These are phyloP conservation scores for Ceratotherium simum DNA, from an alignment of 2,113 vertebrate species.

Conservation along the genomic window DNA sequence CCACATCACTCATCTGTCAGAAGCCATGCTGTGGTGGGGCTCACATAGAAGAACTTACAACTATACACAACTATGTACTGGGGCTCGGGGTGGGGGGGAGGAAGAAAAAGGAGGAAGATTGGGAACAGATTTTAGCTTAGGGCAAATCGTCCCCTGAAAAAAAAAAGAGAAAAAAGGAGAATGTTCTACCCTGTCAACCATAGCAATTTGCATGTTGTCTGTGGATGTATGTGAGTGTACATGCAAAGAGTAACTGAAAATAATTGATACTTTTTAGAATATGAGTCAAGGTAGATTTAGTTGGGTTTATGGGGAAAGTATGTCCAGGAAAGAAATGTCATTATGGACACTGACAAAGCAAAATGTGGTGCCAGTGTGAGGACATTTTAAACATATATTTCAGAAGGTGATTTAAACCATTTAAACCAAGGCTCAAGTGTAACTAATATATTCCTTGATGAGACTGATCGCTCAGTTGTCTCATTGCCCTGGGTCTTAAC, in stretches of 20 bases:
- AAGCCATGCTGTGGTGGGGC: too few relatives aligned
- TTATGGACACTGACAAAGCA: background rate
- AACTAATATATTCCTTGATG: background rate
- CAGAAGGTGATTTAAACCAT: background rate
- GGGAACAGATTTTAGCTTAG: too few relatives aligned
- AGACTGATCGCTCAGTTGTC: background rate
- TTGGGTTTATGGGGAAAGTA: background rate
- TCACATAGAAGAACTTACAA: too few relatives aligned
- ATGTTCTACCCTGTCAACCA: slow-evolving; percentile 61
- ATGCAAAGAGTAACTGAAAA: slow-evolving; percentile 11
- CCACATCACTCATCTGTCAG: too few relatives aligned
- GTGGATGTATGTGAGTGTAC: background rate
- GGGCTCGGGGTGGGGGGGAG: too few relatives aligned
- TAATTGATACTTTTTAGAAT: background rate
- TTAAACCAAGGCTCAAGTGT: background rate
- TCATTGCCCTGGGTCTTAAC: background rate
- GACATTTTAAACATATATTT: slow-evolving; percentile 11
- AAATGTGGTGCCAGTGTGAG: background rate
- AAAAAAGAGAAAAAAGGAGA: too few relatives aligned
- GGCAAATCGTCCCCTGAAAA: too few relatives aligned
- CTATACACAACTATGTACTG: too few relatives aligned
- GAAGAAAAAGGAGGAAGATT: too few relatives aligned
- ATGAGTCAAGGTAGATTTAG: slow-evolving; percentile 21
- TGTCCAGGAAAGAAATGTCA: background rate
- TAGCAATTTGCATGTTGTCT: background rate